phyloP scores from a whole-genome alignment of 1,140 invertebrate species.

The Oncopodura yosiiana region DNA sequence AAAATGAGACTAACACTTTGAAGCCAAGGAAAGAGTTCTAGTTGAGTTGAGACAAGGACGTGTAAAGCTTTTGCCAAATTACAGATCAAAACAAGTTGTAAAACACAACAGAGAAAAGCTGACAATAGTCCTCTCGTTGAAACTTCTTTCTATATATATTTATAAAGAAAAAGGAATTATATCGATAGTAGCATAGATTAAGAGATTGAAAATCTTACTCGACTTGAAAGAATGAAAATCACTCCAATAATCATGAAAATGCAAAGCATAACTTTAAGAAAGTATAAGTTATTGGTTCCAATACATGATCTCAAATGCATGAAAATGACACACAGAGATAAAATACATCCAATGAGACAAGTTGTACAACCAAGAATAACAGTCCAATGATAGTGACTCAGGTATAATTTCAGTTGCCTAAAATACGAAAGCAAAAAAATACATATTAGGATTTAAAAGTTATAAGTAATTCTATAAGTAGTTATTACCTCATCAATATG shows the following conservation, averaged over 20 bases:
- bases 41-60: slow-evolving; percentile 19
- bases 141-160: not conserved
- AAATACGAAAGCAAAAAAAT: too few species aligned
- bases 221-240: slow-evolving; percentile 17
- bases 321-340: slow-evolving; percentile 13
- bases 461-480: too few species aligned
- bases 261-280: slow-evolving; percentile 21
- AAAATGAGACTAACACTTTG: slow-evolving; percentile 22
- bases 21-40: slow-evolving; percentile 28
- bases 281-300: slow-evolving; percentile 9
- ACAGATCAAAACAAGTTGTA: slow-evolving; percentile 19
- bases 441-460: too few species aligned
- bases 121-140: not conserved
- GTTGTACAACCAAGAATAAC: slow-evolving; percentile 15
- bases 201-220: slow-evolving; percentile 13
- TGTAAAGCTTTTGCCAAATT: slow-evolving; percentile 25
- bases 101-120: slow-evolving; percentile 17
- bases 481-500: too few species aligned
- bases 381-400: slow-evolving; percentile 23
- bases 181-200: not conserved
- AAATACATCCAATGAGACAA: slow-evolving; percentile 9
- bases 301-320: slow-evolving; percentile 14
- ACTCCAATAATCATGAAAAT: slow-evolving; percentile 19
- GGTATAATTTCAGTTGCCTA: too few species aligned
- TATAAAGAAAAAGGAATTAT: not conserved